Conservation (phyloP, 2,113 vertebrate species). For the Dromiciops gliroides region DNA sequence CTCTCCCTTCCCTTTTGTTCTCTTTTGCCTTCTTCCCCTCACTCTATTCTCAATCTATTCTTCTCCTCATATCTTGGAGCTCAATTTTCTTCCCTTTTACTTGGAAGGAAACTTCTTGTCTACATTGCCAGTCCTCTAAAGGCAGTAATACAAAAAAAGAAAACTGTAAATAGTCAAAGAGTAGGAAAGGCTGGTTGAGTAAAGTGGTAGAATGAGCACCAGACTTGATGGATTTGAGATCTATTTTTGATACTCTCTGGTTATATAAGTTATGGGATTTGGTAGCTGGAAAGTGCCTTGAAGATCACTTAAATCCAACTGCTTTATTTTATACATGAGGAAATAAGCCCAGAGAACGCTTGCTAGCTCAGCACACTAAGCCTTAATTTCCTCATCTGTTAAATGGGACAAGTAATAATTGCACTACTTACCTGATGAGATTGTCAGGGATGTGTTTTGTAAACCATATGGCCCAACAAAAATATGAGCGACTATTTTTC, state of each 20-base stretch:
- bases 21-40: neutral
- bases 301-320: neutral
- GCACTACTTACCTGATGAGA: neutral
- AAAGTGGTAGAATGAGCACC: neutral
- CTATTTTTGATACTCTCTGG: neutral
- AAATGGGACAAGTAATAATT: neutral
- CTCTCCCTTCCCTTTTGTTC: slow-evolving; percentile 22
- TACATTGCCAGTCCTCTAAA: neutral
- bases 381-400: neutral
- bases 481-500: neutral
- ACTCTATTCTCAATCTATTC: neutral
- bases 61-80: neutral
- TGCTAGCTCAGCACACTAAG: neutral
- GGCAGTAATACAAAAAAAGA: neutral
- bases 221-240: neutral
- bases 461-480: neutral
- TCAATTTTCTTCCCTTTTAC: neutral
- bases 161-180: neutral
- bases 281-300: neutral
- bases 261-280: neutral
- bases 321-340: neutral
- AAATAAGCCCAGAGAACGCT: neutral
- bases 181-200: neutral
- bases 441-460: neutral
- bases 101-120: neutral